phyloP scores from a whole-genome alignment of 1,140 invertebrate genomes.

The Zaprionus vittiger region DNA sequence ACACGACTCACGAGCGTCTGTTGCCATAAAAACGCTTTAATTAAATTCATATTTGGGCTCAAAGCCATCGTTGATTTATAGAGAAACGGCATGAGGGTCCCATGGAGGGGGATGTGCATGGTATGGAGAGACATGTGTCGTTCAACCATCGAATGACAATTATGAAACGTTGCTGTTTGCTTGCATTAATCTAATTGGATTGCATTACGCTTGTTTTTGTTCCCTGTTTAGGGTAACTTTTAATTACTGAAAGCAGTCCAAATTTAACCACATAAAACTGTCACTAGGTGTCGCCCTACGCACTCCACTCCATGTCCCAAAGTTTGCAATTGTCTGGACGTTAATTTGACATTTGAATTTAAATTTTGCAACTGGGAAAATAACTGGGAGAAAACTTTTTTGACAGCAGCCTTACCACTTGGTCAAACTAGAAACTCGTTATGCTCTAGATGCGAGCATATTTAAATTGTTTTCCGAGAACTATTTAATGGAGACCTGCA shows the following conservation, averaged over 20 bases:
- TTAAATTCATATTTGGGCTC: constrained; percentile 76
- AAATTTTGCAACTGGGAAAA: constrained; percentile 40
- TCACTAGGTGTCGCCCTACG: constrained; percentile 38
- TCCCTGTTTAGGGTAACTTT: constrained; percentile 3
- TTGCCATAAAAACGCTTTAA: constrained; percentile 77
- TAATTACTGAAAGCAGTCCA: constrained; percentile 17
- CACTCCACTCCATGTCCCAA: constrained; percentile 33
- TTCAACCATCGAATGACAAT: constrained; percentile 34
- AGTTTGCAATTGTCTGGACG: constrained; percentile 51
- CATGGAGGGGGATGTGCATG: neutral
- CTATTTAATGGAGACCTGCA: neutral
- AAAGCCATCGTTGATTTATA: constrained; percentile 67
- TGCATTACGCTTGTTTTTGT: constrained; percentile 13
- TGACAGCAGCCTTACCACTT: constrained; percentile 36
- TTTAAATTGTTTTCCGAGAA: neutral
- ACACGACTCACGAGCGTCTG: constrained; percentile 67
- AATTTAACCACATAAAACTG: constrained; percentile 27
- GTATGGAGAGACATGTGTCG: constrained; percentile 3
- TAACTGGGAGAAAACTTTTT: constrained; percentile 40
- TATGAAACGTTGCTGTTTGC: constrained; percentile 51
- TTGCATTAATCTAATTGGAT: constrained; percentile 63
- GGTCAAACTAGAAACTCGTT: constrained; percentile 28
- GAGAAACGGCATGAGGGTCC: neutral
- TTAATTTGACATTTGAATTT: constrained; percentile 66
- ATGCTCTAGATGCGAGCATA: constrained; percentile 9